These are phyloP conservation scores for Vulpes ferrilata DNA, from an alignment of 2,113 vertebrate genomes.

Conservation along the genomic window DNA sequence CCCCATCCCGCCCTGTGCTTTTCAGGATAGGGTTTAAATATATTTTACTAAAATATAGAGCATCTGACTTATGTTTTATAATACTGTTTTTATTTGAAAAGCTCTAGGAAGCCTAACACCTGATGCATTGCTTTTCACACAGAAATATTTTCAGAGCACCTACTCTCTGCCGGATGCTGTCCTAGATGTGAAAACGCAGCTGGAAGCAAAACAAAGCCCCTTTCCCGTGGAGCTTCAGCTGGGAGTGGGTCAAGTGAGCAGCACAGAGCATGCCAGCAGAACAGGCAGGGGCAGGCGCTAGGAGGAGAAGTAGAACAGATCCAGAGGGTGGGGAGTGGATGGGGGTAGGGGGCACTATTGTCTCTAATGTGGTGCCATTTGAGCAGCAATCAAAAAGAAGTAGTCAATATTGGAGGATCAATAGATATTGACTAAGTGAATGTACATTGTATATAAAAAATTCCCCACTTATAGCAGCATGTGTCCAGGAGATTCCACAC, in stretches of 20 bases:
- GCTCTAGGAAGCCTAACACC: background rate
- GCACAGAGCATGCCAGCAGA: accelerated
- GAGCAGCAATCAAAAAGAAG: background rate
- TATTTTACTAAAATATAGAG: background rate
- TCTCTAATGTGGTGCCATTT: accelerated
- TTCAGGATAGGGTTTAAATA: background rate
- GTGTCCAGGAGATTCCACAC: background rate
- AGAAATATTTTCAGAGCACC: background rate
- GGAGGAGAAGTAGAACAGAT: accelerated
- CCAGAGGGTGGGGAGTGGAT: accelerated
- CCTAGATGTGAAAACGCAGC: background rate
- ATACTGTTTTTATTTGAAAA: background rate
- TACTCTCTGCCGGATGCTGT: accelerated
- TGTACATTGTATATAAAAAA: background rate
- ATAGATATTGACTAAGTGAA: background rate
- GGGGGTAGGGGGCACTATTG: accelerated
- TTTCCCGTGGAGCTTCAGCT: accelerated
- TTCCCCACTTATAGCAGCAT: accelerated
- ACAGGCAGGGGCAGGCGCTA: accelerated
- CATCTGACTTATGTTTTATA: background rate
- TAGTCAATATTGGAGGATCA: background rate
- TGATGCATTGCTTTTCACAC: background rate
- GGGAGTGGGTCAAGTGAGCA: accelerated
- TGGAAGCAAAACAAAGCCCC: accelerated
- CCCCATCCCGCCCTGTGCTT: background rate